phyloP scores from a whole-genome alignment of 1,140 invertebrate species.

The Drosophila pachea region DNA sequence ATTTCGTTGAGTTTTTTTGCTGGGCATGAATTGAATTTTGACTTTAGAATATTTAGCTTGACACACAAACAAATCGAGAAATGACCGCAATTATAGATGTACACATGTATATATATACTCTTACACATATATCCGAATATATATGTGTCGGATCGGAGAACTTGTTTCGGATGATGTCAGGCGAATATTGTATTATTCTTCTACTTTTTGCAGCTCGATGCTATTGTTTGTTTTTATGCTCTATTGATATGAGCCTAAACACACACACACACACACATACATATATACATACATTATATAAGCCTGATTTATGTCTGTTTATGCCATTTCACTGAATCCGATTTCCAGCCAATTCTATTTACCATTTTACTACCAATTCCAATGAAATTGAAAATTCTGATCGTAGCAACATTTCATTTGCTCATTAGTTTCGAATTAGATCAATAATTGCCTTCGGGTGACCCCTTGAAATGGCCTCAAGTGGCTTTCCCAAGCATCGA shows the following conservation, averaged over 20 bases:
- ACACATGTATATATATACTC: background rate
- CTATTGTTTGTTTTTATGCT: background rate
- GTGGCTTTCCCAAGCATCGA: conserved; percentile 21
- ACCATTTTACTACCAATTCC: too few relatives aligned
- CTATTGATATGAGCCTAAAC: background rate
- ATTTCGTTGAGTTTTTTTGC: conserved; percentile 26
- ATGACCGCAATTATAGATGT: conserved; percentile 8
- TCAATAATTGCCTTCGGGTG: conserved; percentile 9
- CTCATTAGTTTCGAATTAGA: background rate
- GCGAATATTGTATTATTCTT: conserved; percentile 33
- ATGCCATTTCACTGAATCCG: too few relatives aligned
- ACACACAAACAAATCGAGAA: conserved; percentile 32
- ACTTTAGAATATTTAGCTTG: conserved; percentile 51
- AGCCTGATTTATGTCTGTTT: conserved; percentile 23
- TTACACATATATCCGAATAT: background rate
- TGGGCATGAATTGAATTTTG: conserved; percentile 40
- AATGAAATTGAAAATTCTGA: background rate
- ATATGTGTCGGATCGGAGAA: conserved; percentile 27
- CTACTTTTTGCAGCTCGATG: conserved; percentile 25
- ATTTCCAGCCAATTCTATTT: too few relatives aligned
- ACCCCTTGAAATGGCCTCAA: conserved; percentile 15
- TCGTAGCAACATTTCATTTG: background rate
- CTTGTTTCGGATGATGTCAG: conserved; percentile 70
- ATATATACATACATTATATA: conserved; percentile 37
- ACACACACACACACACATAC: conserved; percentile 1